Evolutionary conservation across 2,113 vertebrate species (phyloP).

Genomic region (Pangasianodon hypophthalmus): DNA sequence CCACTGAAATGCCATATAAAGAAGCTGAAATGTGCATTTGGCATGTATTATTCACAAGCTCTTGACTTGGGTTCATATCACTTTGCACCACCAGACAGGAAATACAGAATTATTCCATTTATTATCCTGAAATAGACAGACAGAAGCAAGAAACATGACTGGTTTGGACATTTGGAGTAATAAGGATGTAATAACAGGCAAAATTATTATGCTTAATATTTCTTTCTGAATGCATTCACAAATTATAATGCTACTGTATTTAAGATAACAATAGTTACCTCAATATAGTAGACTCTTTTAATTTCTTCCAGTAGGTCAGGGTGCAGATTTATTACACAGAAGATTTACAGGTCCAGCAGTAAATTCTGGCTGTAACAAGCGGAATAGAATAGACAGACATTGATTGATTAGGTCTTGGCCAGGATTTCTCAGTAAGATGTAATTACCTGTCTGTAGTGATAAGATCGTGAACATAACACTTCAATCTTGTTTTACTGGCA

Average conservation of each 20-base stretch:
- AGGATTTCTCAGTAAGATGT: slow-evolving; percentile 36
- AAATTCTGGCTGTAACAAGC: neutral
- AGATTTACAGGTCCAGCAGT: neutral
- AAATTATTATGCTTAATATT: neutral
- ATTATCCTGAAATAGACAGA: neutral
- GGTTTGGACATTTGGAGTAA: too few species aligned
- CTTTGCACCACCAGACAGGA: slow-evolving; percentile 4
- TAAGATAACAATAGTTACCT: neutral
- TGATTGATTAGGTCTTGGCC: slow-evolving; percentile 43
- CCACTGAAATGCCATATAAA: neutral
- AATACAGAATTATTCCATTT: neutral
- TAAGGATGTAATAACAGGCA: neutral
- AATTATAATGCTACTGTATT: neutral
- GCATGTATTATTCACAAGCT: slow-evolving; percentile 11
- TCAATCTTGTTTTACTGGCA: slow-evolving; percentile 39
- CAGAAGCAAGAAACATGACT: neutral
- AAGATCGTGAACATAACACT: slow-evolving; percentile 50
- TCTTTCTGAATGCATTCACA: neutral
- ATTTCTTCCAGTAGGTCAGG: neutral
- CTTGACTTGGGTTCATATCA: neutral
- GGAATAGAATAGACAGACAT: neutral
- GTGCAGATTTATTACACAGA: neutral
- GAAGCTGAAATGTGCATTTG: neutral
- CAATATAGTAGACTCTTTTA: neutral
- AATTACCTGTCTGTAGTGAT: slow-evolving; percentile 50